phyloP scores from a whole-genome alignment of 2,113 vertebrate species.

The Myotis lucifugus region DNA sequence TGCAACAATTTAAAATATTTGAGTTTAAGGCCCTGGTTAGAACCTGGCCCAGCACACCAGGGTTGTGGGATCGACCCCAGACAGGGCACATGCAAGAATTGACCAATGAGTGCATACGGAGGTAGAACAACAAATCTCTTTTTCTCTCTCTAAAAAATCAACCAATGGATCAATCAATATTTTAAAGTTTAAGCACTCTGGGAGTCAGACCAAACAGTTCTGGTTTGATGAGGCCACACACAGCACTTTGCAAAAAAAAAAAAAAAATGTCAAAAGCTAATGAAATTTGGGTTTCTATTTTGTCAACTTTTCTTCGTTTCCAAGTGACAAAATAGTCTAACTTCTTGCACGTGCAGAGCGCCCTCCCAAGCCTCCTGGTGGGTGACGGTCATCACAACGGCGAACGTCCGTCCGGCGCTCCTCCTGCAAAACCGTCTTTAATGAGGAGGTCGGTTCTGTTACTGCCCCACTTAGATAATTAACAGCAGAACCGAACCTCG shows the following conservation, averaged over 20 bases:
- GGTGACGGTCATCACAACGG: neutral
- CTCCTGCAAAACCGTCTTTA: neutral
- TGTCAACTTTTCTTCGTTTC: neutral
- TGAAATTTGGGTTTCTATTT: neutral
- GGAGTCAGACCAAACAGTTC: neutral
- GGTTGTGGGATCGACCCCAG: neutral
- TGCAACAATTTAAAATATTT: neutral
- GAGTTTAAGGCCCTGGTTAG: neutral
- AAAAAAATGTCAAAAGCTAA: neutral
- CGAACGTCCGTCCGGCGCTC: neutral
- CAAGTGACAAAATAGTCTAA: neutral
- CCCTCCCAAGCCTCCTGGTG: neutral
- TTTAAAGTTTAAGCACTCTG: neutral
- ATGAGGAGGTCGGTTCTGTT: neutral
- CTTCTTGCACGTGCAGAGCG: fast-evolving
- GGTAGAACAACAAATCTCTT: too few species aligned
- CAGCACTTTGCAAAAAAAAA: neutral
- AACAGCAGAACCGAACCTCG: neutral
- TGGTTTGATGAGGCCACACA: neutral
- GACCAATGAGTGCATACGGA: neutral
- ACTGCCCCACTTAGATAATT: neutral
- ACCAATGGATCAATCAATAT: too few species aligned
- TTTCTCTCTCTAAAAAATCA: neutral
- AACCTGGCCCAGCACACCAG: neutral
- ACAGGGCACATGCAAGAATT: neutral